phyloP scores from a whole-genome alignment of 2,888 invertebrate species.

The Rambutsinella grinnellia region DNA sequence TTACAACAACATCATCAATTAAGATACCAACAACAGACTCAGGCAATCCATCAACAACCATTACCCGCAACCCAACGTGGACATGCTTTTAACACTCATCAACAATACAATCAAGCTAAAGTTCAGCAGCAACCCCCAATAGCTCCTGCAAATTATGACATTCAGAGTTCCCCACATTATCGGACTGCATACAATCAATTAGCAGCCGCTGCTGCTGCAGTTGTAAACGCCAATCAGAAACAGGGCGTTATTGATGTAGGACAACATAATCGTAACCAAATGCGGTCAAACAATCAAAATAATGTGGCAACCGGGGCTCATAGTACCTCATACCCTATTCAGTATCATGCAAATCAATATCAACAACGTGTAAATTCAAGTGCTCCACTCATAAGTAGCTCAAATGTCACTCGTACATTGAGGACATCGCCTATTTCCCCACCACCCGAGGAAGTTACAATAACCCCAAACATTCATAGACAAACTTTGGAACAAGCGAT shows the following conservation, averaged over 20 bases:
- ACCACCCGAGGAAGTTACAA: slow-evolving; percentile 17
- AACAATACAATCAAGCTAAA: neutral
- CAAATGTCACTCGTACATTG: no score
- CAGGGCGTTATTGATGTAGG: no score
- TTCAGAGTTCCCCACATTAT: slow-evolving; percentile 26
- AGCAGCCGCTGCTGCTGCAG: slow-evolving; percentile 25
- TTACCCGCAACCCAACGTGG: neutral
- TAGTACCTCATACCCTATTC: no score
- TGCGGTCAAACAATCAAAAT: no score
- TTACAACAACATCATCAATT: neutral
- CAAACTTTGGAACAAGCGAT: slow-evolving; percentile 39
- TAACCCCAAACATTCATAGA: slow-evolving; percentile 25
- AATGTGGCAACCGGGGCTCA: no score
- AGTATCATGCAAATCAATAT: no score
- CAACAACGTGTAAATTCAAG: no score
- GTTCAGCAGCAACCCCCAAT: neutral
- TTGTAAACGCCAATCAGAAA: no score
- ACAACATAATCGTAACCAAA: no score
- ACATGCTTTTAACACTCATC: neutral
- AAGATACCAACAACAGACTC: slow-evolving; percentile 14
- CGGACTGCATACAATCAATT: slow-evolving; percentile 34
- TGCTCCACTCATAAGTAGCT: no score
- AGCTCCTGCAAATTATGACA: slow-evolving; percentile 15
- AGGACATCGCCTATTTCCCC: no score
- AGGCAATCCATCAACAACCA: slow-evolving; percentile 8